Percentiles rank a stretch among this genome's conserved stretches.
Evolutionary conservation across 2,888 invertebrate genomes (phyloP).

Genomic region (Lasioglossum leucozonium): DNA sequence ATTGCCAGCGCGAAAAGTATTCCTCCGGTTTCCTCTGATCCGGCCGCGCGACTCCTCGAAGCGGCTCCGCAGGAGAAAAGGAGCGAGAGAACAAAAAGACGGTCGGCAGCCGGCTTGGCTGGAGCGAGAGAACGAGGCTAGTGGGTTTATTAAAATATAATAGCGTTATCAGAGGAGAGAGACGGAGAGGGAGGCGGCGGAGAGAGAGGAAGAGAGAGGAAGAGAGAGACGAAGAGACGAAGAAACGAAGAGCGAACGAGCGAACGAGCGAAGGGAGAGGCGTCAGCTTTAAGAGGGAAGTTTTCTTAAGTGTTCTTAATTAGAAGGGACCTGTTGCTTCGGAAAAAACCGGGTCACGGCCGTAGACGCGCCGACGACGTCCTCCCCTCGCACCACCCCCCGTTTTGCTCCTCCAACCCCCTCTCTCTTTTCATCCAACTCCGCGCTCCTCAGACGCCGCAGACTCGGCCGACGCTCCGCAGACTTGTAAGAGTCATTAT

Average conservation of each 20-base stretch:
- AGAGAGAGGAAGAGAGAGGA: not conserved
- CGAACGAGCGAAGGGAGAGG: conserved; percentile 76
- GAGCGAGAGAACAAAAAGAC: conserved; percentile 13
- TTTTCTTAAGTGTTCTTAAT: conserved; percentile 85
- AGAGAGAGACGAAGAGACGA: not conserved
- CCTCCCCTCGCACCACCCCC: conserved; percentile 44
- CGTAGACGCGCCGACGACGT: conserved; percentile 79
- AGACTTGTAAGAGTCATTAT: conserved; percentile 84
- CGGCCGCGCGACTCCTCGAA: conserved; percentile 30
- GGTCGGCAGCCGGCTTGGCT: conserved; percentile 17
- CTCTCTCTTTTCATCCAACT: conserved; percentile 36
- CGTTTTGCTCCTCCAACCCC: conserved; percentile 4
- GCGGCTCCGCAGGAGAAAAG: conserved; percentile 17
- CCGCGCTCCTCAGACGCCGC: conserved; percentile 49
- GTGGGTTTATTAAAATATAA: conserved; percentile 84
- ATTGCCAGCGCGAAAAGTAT: conserved; percentile 43
- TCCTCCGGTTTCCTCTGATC: conserved; percentile 45
- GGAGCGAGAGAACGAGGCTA: conserved; percentile 50
- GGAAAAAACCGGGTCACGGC: conserved; percentile 85
- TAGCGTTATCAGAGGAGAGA: conserved; percentile 81
- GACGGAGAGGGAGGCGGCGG: conserved; percentile 32
- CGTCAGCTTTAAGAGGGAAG: conserved; percentile 85
- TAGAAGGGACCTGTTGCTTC: conserved; percentile 85
- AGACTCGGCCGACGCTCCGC: conserved; percentile 64
- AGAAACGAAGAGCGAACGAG: not conserved